Conservation (phyloP, 2,113 vertebrate species). For the Machaerirhynchus nigripectus region DNA sequence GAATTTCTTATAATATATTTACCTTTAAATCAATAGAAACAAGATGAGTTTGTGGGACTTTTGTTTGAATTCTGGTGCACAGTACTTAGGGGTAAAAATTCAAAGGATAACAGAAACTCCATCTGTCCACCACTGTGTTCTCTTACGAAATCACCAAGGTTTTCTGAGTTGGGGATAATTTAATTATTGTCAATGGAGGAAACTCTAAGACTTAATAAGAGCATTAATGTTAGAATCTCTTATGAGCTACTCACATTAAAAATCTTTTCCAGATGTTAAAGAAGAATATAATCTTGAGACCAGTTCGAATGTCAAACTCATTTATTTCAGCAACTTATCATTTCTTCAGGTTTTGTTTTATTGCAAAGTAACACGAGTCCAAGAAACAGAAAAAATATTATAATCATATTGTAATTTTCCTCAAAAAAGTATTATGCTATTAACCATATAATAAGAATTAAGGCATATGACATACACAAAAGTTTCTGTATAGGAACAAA, state of each 20-base stretch:
- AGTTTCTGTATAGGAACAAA: not conserved
- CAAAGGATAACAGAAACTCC: not conserved
- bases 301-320: not conserved
- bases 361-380: not conserved
- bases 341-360: not conserved
- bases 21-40: not conserved
- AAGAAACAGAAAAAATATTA: not conserved
- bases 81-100: not conserved
- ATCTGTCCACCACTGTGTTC: not conserved
- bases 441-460: not conserved
- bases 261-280: not conserved
- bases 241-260: not conserved
- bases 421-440: not conserved
- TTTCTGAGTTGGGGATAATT: not conserved
- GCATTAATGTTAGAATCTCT: not conserved
- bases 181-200: not conserved
- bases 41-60: not conserved
- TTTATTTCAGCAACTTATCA: not conserved
- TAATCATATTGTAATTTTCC: not conserved
- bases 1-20: not conserved
- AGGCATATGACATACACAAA: fast-evolving
- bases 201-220: not conserved
- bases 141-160: not conserved
- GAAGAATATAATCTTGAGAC: not conserved
- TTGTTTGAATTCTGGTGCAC: not conserved